Percentiles rank a stretch among this genome's conserved stretches.
Conservation (phyloP, 2,113 vertebrate genomes). For the Heteronetta atricapilla region DNA sequence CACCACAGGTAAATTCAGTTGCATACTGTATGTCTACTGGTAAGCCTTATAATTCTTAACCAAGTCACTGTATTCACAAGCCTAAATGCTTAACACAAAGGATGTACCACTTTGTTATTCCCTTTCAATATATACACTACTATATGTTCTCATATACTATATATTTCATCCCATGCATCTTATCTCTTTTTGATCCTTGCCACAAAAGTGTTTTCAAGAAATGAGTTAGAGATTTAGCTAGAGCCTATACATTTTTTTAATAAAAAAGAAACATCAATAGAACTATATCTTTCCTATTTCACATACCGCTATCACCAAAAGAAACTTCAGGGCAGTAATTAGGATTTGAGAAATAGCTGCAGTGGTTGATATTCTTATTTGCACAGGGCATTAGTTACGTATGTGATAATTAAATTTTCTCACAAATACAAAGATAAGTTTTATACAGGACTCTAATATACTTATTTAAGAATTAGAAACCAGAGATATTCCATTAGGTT, state of each 20-base stretch:
- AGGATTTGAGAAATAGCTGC: not conserved
- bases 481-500: not conserved
- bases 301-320: not conserved
- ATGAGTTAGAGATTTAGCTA: not conserved
- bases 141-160: not conserved
- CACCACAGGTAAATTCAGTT: not conserved
- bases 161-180: not conserved
- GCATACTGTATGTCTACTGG: not conserved
- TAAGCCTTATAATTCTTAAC: not conserved
- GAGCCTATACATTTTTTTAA: not conserved
- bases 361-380: not conserved
- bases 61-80: not conserved
- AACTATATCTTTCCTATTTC: not conserved
- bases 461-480: not conserved
- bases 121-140: not conserved
- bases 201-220: not conserved
- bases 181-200: not conserved
- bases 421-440: not conserved
- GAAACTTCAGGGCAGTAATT: not conserved
- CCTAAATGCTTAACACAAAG: not conserved
- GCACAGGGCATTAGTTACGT: not conserved
- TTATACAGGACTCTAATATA: not conserved
- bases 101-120: not conserved
- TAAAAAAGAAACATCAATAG: not conserved
- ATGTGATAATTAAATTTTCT: too few relatives aligned